Base-by-base conservation (phyloP, 2,113 vertebrate genomes). In the Hippocampus barbouri region DNA sequence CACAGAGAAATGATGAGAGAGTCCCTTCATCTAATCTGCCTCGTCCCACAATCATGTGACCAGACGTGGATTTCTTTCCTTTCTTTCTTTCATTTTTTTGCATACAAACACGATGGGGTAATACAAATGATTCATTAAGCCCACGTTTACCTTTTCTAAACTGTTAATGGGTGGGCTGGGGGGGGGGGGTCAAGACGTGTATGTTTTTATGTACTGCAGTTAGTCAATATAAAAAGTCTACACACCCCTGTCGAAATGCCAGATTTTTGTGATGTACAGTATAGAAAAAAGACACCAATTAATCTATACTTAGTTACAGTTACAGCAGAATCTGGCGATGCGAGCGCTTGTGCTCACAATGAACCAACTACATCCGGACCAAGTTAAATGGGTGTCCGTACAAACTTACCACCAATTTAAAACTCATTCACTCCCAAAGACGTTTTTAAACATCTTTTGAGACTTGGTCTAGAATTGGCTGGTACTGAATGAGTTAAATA, bases 1-100 rank as follows among this genome's bases (percentile, higher is more conserved):
- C 43, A 16, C 5, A 15, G 43, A 66, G 64, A 14, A 15, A 14
- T 5, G 41, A 34, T 0, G 15, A 20, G 68, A 40, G 68, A 59
- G 34, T 57, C 34, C 54, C 40, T 43, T 12, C n/a, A 38, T 10
- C 53, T 90, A 89, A 90, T 89, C 81, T 81, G 76, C 83, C 78
- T 88, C 89, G 77, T 84, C 87, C 81, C 59, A 25, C 64, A 30
- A 75, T 87, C 89, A 90, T 75, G 83, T 93, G 91, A 92, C 85
- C 84, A 6, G 20, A 8, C 20, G 38, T 21, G 23, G 25, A 2
- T 59, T 59, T 51, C 3, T 51, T 49, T 18, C 5, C 11, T 18
- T 49, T 49, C 1, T 49, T 51, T 18, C 6, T 51, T 18, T 51
- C 6, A 6, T 49, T 49, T 18, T 16, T 49, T 16, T 49, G 5